Percentiles rank a stretch among this genome's conserved stretches.
Evolutionary conservation across 2,797 vertebrate species (phyloP).

Genomic region (Sphaeramia orbicularis): DNA sequence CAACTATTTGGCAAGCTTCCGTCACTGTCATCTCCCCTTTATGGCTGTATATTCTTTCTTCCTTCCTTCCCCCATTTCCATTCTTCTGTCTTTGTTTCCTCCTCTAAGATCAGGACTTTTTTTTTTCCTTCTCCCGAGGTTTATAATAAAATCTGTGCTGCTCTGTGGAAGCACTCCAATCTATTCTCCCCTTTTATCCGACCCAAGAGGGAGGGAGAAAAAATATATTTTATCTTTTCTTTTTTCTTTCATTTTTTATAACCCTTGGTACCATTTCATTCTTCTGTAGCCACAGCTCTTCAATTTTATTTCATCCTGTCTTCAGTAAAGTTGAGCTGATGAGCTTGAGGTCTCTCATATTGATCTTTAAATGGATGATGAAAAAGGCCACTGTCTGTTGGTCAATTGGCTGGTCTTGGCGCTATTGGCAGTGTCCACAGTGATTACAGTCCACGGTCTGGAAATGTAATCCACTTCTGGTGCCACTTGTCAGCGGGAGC

Average conservation of each 20-base stretch:
- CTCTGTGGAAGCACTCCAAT: conserved; percentile 65
- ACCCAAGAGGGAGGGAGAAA: conserved; percentile 34
- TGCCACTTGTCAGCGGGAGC: conserved; percentile 58
- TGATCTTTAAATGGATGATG: conserved; percentile 81
- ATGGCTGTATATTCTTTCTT: background rate
- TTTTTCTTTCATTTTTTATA: conserved; percentile 17
- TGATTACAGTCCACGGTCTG: conserved; percentile 54
- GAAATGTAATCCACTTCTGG: conserved; percentile 61
- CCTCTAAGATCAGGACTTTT: conserved; percentile 2
- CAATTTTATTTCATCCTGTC: conserved; percentile 62
- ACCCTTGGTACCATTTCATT: conserved; percentile 38
- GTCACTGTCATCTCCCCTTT: background rate
- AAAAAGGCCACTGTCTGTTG: conserved; percentile 68
- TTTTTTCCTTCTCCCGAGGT: conserved; percentile 37
- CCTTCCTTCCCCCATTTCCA: no score
- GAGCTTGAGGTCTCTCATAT: conserved; percentile 70
- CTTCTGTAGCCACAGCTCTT: conserved; percentile 41
- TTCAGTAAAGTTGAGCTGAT: conserved; percentile 69
- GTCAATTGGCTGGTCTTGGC: conserved; percentile 58
- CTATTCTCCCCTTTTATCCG: conserved; percentile 47
- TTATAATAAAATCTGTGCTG: conserved; percentile 51
- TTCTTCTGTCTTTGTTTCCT: conserved; percentile 7
- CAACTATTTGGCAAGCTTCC: no score
- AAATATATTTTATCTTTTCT: conserved; percentile 28
- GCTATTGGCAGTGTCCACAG: conserved; percentile 61